A percentile compares a stretch with the other conserved stretches of the same genome.
phyloP scores from a whole-genome alignment of 2,797 vertebrate species.

The Tauraco hartlaubi region DNA sequence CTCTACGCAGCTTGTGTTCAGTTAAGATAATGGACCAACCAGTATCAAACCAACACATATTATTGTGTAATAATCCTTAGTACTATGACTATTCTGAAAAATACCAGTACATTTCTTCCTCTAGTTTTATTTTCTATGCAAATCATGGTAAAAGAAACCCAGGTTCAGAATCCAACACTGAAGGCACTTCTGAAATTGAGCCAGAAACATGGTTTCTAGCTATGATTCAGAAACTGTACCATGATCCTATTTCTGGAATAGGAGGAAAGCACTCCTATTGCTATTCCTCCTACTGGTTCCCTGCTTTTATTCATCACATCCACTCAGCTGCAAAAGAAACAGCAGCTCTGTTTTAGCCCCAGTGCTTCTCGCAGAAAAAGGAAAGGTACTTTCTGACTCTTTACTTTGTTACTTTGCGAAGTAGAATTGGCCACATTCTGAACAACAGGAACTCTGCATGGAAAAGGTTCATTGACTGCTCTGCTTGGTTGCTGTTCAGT shows the following conservation, averaged over 20 bases:
- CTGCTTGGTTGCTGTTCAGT: neutral
- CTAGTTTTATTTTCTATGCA: neutral
- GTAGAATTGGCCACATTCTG: neutral
- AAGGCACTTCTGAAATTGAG: constrained; percentile 20
- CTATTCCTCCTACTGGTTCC: constrained; percentile 16
- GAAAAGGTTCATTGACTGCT: neutral
- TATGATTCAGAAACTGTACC: constrained; percentile 35
- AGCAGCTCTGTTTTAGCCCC: neutral
- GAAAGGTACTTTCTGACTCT: neutral
- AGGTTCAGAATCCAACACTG: neutral
- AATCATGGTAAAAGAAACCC: neutral
- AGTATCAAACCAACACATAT: neutral
- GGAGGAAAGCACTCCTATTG: neutral
- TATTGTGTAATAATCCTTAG: neutral
- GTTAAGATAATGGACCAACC: neutral
- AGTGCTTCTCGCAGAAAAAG: neutral
- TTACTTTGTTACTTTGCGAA: neutral
- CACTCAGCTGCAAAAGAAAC: neutral
- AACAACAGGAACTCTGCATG: neutral
- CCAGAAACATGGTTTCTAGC: constrained; percentile 21
- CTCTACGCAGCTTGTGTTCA: neutral
- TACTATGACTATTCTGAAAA: neutral
- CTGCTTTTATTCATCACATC: constrained; percentile 10
- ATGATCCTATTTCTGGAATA: constrained; percentile 38
- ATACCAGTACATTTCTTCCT: neutral